Evolutionary conservation across 1,140 invertebrate genomes (phyloP).

Genomic region (Cryptotermes secundus): DNA sequence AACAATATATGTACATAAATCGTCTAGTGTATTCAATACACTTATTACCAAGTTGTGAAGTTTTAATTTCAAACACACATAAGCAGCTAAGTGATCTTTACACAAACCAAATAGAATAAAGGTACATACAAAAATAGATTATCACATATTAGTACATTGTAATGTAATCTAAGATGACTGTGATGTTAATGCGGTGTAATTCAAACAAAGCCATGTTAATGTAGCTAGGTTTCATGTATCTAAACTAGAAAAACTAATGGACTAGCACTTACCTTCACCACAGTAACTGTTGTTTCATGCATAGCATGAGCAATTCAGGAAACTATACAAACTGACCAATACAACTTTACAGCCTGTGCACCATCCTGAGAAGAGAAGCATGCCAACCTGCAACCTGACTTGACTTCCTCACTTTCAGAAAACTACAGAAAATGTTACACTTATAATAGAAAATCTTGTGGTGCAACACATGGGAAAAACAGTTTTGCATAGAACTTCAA

Average conservation of each 20-base stretch:
- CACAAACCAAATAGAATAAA: conserved; percentile 3
- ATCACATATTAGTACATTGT: conserved; percentile 4
- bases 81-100: background rate
- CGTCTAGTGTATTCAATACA: background rate
- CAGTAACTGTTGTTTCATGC: background rate
- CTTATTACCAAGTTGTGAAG: background rate
- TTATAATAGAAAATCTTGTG: background rate
- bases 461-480: background rate
- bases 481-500: background rate
- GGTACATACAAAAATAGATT: conserved; percentile 9
- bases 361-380: background rate
- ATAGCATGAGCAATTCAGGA: background rate
- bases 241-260: background rate
- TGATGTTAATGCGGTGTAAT: conserved; percentile 2
- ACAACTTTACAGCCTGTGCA: background rate
- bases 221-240: background rate
- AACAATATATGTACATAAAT: background rate
- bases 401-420: too few species aligned
- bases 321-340: background rate
- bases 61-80: background rate
- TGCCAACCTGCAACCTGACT: background rate
- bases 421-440: background rate
- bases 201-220: background rate
- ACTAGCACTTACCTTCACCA: conserved; percentile 8
- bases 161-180: background rate